Evolutionary conservation across 2,888 invertebrate species (phyloP), one percentile per base, ranked within the genome.

Genomic region (Hypercompe scribonia): DNA sequence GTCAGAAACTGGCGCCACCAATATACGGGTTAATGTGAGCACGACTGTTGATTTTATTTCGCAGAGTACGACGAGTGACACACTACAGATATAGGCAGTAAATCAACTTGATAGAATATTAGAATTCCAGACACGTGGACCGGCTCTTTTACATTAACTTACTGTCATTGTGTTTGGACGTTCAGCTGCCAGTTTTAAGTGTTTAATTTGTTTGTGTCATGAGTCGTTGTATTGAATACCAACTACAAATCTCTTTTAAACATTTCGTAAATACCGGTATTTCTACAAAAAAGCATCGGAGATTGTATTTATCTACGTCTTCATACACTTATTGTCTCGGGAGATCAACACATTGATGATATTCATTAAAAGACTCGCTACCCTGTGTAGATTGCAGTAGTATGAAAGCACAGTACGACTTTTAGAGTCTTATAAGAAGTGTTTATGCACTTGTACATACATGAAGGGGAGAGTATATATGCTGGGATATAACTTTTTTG

Each of bases 11-110:
- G 92, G 92, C 92, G 92, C 92, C 92, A 90, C 90, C 80, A 90
- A 88, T 92, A 92, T 91, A 86, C 90, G 90, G 91, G 91, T 90
- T 92, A 92, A 92, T 92, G 91, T 90, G 88, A 87, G 87, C 87
- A 85, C 88, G 83, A 84, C 81, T 87, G 86, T 85, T 79, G 83
- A 78, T 81, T 86, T 84, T 84, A 84, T 84, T 84, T 83, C 79
- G 81, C 81, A 81, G 77, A 81, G 73, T 74, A 83, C 72, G 77
- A 75, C 73, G 74, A 73, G 66, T 65, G 76, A 76, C 80, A 83
- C 76, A 54, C 61, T 73, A 71, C 77, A 83, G 79, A 76, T 67
- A 79, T 68, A 71, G 75, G 82, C 85, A 85, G 84, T 84, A 84
- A 84, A 85, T 85, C 85, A 84, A 83, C 74, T 80, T 79, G 78